phyloP scores from a whole-genome alignment of 2,888 invertebrate species.

The Tridacna gigas region DNA sequence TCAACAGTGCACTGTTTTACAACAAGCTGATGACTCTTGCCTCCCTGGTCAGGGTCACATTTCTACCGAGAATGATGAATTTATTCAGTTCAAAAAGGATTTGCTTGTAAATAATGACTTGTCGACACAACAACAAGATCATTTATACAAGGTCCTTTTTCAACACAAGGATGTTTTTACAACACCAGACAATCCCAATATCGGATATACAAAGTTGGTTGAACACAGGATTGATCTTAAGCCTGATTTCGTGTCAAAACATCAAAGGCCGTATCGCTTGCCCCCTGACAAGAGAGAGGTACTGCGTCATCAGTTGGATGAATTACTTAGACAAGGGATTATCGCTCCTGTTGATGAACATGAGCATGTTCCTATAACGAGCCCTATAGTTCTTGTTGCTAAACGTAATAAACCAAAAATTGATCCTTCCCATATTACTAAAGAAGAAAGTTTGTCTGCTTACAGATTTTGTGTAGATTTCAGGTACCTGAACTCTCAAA shows the following conservation, averaged over 20 bases:
- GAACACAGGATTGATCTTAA: slow-evolving; percentile 34
- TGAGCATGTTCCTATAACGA: slow-evolving; percentile 39
- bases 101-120: neutral
- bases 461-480: slow-evolving; percentile 54
- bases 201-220: slow-evolving; percentile 26
- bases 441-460: too few relatives aligned
- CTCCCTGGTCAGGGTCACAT: too few relatives aligned
- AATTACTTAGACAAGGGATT: slow-evolving; percentile 37
- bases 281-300: slow-evolving; percentile 29
- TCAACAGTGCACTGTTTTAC: too few relatives aligned
- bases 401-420: slow-evolving; percentile 44
- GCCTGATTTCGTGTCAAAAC: slow-evolving; percentile 14
- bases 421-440: slow-evolving; percentile 19
- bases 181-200: slow-evolving; percentile 28
- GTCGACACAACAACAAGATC: neutral
- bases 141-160: neutral
- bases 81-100: neutral
- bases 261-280: slow-evolving; percentile 34
- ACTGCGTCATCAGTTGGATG: slow-evolving; percentile 45
- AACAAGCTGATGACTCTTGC: too few relatives aligned
- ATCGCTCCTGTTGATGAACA: slow-evolving; percentile 38
- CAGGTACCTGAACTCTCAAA: slow-evolving; percentile 51
- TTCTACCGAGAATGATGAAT: neutral
- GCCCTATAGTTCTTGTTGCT: slow-evolving; percentile 39
- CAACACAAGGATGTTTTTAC: slow-evolving; percentile 28